phyloP scores from a whole-genome alignment of 2,113 vertebrate species.

The Mobula hypostoma region DNA sequence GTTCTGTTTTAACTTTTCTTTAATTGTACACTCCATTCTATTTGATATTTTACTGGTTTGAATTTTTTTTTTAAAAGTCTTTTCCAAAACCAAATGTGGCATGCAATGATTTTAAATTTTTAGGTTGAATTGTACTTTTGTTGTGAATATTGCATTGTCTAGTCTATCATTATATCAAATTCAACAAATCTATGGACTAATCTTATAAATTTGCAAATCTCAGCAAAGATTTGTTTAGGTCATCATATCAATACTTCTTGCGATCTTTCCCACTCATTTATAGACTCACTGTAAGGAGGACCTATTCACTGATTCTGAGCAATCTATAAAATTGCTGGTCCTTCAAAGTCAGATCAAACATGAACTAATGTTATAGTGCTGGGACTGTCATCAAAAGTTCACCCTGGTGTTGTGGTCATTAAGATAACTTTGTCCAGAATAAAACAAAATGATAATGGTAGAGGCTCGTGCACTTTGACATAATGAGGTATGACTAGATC shows the following conservation, averaged over 20 bases:
- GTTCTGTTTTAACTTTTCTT: not conserved
- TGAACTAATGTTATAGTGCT: not conserved
- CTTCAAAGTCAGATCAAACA: not conserved
- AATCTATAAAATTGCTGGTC: not conserved
- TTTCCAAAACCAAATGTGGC: not conserved
- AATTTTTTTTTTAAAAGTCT: not conserved
- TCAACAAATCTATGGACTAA: not conserved
- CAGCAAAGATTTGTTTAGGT: not conserved
- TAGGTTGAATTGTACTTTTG: not conserved
- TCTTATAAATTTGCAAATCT: slow-evolving; percentile 9
- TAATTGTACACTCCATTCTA: not conserved
- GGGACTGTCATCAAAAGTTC: not conserved
- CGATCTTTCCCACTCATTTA: not conserved
- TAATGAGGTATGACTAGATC: slow-evolving; percentile 13
- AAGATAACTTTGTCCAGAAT: not conserved
- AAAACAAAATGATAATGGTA: not conserved
- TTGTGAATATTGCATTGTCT: too few species aligned
- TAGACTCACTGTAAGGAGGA: not conserved
- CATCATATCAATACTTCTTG: not conserved
- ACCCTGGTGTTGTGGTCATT: not conserved
- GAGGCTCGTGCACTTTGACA: not conserved
- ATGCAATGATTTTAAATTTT: not conserved
- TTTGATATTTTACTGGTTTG: not conserved
- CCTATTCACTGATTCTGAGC: not conserved
- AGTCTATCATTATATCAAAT: not conserved